Percentiles rank a stretch among this genome's conserved stretches.
These are phyloP conservation scores for Philaenus spumarius DNA, from an alignment of 1,140 invertebrate species.

Conservation along the genomic window DNA sequence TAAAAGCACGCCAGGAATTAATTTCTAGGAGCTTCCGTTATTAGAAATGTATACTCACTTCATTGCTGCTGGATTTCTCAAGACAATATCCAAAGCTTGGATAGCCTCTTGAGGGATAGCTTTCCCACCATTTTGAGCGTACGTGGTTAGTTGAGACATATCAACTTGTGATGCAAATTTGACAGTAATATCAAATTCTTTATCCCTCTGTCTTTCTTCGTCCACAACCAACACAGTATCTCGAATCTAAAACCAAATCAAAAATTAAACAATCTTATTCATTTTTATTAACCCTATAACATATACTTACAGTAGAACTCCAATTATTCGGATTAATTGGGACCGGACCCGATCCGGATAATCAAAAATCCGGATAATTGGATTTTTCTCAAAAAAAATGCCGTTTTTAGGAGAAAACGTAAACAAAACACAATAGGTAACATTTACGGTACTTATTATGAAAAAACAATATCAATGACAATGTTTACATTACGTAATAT, in stretches of 20 bases:
- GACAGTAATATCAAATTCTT: constrained; percentile 50
- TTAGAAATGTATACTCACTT: constrained; percentile 23
- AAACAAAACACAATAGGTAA: too few relatives aligned
- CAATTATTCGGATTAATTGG: too few relatives aligned
- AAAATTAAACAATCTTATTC: not conserved
- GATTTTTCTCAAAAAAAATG: too few relatives aligned
- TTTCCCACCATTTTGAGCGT: constrained; percentile 39
- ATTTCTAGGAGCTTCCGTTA: too few relatives aligned
- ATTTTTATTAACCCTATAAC: constrained; percentile 2
- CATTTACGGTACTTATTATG: too few relatives aligned
- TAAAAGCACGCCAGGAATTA: too few relatives aligned
- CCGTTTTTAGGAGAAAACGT: too few relatives aligned
- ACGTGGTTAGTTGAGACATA: constrained; percentile 46
- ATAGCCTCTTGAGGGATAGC: constrained; percentile 55
- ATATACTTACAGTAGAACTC: too few relatives aligned
- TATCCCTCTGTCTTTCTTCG: constrained; percentile 40
- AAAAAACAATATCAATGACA: too few relatives aligned
- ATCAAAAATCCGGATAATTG: too few relatives aligned
- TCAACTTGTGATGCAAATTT: constrained; percentile 42
- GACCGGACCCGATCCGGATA: too few relatives aligned
- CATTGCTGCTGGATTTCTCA: constrained; percentile 49
- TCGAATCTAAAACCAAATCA: constrained; percentile 12
- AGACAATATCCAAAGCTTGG: constrained; percentile 76
- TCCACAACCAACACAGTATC: constrained; percentile 27
- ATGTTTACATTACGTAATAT: too few relatives aligned